Percentiles rank a stretch among this genome's conserved stretches.
These are phyloP conservation scores for Datnioides undecimradiatus DNA, from an alignment of 2,113 vertebrate genomes.

Conservation along the genomic window DNA sequence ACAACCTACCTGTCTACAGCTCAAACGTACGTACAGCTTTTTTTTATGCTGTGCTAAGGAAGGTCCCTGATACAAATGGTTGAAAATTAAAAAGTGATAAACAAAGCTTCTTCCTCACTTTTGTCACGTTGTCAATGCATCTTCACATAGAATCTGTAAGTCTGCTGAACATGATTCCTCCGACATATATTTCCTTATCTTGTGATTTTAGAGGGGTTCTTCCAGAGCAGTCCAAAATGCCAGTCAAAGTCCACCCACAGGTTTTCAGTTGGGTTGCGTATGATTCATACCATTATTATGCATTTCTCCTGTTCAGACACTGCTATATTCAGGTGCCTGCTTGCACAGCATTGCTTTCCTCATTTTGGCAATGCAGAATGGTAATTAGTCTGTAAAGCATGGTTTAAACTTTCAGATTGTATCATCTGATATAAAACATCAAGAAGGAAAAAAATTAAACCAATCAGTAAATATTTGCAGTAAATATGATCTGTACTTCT, in stretches of 20 bases:
- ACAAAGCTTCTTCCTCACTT: no score
- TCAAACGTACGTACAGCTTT: no score
- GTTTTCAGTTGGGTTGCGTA: no score
- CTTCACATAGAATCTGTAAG: no score
- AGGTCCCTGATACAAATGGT: no score
- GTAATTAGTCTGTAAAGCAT: neutral
- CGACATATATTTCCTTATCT: neutral
- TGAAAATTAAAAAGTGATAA: no score
- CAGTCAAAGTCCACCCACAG: neutral
- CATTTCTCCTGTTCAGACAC: neutral
- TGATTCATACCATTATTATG: neutral
- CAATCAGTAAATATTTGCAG: neutral
- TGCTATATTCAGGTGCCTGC: no score
- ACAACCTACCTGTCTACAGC: no score
- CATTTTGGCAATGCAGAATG: neutral
- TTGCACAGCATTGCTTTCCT: neutral
- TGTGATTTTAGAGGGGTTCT: neutral
- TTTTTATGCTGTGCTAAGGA: no score
- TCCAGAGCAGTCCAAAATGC: no score
- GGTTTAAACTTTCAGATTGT: neutral
- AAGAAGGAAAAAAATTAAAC: neutral
- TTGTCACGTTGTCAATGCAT: no score
- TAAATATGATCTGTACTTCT: constrained; percentile 20
- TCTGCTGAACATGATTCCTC: no score
- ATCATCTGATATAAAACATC: neutral